Evolutionary conservation across 1,140 invertebrate genomes (phyloP).

Genomic region (Penaeus chinensis): DNA sequence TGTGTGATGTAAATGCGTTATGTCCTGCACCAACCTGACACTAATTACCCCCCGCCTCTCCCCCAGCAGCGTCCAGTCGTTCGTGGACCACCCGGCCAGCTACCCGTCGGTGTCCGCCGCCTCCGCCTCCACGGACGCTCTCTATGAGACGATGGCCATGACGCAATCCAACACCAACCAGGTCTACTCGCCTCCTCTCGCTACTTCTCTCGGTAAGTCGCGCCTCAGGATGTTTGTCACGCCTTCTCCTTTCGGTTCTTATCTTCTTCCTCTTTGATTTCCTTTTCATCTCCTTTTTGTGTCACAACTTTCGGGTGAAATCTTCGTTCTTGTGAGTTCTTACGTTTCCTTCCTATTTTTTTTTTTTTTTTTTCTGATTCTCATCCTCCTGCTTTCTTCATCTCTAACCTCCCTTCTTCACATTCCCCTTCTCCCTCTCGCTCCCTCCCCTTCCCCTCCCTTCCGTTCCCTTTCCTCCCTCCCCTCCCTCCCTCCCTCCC

Average conservation of each 20-base stretch:
- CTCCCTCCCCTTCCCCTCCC: background rate
- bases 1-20: background rate
- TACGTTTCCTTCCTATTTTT: background rate
- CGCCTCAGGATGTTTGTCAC: no score
- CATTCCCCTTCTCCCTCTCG: background rate
- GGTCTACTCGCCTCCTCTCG: constrained; percentile 82
- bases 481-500: constrained; percentile 3
- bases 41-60: constrained; percentile 2
- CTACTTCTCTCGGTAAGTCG: constrained; percentile 78
- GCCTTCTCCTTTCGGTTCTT: background rate
- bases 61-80: constrained; percentile 69
- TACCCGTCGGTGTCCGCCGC: constrained; percentile 74
- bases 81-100: constrained; percentile 70
- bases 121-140: constrained; percentile 70
- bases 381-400: background rate
- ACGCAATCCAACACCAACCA: constrained; percentile 77
- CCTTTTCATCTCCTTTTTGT: background rate
- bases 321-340: background rate
- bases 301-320: background rate
- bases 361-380: background rate
- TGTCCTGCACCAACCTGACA: no score
- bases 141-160: constrained; percentile 82
- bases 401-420: background rate
- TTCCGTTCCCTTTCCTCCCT: background rate
- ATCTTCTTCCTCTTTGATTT: background rate